Conservation (phyloP, 1,140 invertebrate genomes). For the Hycleus phaleratus region DNA sequence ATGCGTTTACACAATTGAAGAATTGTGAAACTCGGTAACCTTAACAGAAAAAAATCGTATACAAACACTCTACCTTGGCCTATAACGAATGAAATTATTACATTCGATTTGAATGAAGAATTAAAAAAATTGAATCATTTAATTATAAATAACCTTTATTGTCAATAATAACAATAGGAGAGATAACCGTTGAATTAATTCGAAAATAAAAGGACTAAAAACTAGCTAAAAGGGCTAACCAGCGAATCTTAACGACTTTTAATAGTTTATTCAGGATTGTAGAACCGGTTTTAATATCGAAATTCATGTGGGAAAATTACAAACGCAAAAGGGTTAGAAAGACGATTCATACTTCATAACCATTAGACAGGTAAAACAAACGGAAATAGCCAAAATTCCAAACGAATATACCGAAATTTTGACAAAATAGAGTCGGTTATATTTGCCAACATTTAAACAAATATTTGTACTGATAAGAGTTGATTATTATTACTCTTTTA, state of each 20-base stretch:
- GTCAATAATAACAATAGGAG: no score
- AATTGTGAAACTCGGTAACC: slow-evolving; percentile 2
- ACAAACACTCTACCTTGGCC: slow-evolving; percentile 1
- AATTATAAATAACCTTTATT: no score
- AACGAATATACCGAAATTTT: no score
- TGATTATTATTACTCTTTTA: no score
- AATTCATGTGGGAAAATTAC: slow-evolving; percentile 14
- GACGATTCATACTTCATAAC: background rate
- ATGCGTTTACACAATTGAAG: no score
- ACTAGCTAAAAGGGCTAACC: no score
- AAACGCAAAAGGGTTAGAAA: slow-evolving; percentile 8
- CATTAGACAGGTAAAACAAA: slow-evolving; percentile 6
- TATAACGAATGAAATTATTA: slow-evolving; percentile 1
- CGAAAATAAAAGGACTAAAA: no score
- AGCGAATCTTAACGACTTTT: slow-evolving; percentile 10
- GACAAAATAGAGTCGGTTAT: no score
- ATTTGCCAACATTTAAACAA: no score
- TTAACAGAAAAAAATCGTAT: background rate
- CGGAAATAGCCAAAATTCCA: background rate
- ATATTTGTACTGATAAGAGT: no score
- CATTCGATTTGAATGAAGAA: background rate
- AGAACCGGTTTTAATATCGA: slow-evolving; percentile 13
- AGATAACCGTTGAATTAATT: no score
- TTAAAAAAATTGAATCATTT: no score
- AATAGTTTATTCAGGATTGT: slow-evolving; percentile 6